Conservation (phyloP, 2,888 invertebrate genomes). For the Vesta saturnalis region DNA sequence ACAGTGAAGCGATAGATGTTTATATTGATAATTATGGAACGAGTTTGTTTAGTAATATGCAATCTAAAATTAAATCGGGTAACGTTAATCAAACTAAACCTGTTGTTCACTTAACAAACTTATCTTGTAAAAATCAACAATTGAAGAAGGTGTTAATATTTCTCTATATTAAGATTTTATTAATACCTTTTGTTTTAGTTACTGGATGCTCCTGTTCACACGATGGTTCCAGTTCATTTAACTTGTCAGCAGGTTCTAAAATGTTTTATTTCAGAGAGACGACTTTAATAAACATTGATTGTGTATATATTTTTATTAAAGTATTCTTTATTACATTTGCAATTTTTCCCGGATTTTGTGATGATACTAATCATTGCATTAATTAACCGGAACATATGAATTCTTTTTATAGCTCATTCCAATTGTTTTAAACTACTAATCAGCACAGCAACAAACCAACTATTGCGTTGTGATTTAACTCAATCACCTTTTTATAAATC, state of each 20-base stretch:
- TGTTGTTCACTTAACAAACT: conserved; percentile 48
- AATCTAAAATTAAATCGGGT: conserved; percentile 45
- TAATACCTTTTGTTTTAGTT: conserved; percentile 46
- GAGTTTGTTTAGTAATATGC: conserved; percentile 50
- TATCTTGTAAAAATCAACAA: conserved; percentile 46
- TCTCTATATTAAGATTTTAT: background rate
- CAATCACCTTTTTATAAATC: too few species aligned
- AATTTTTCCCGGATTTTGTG: too few species aligned
- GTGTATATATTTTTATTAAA: too few species aligned
- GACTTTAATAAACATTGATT: background rate
- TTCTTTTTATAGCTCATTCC: too few species aligned
- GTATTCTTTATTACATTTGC: background rate
- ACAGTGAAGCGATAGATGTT: conserved; percentile 34
- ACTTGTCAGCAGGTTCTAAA: conserved; percentile 53
- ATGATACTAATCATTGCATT: too few species aligned
- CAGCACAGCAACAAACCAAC: too few species aligned
- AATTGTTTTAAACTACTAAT: too few species aligned
- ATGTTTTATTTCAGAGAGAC: conserved; percentile 51
- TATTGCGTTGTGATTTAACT: too few species aligned
- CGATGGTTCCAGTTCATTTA: conserved; percentile 56
- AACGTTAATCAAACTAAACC: conserved; percentile 22
- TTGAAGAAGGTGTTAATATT: conserved; percentile 49
- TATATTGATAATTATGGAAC: conserved; percentile 38
- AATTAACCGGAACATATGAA: too few species aligned
- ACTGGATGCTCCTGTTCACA: conserved; percentile 57